These are phyloP conservation scores for Ptychobarbus kaznakovi DNA, from an alignment of 2,797 vertebrate genomes.

Conservation along the genomic window DNA sequence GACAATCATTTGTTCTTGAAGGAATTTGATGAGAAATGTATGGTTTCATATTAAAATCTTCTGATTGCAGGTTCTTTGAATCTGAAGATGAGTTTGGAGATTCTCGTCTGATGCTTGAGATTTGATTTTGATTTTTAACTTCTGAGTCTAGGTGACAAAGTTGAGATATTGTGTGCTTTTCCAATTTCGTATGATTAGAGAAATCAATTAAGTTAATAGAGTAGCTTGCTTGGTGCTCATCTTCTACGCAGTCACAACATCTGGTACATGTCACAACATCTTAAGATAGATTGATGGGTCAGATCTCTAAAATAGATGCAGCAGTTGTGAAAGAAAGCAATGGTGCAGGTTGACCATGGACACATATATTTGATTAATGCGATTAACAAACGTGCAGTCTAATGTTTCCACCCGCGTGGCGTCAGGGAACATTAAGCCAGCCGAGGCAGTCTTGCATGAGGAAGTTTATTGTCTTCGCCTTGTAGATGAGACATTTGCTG, in stretches of 20 bases:
- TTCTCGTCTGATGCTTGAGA: background rate
- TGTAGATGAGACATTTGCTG: constrained; percentile 44
- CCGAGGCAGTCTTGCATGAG: constrained; percentile 28
- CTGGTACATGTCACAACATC: constrained; percentile 46
- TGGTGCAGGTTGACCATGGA: constrained; percentile 35
- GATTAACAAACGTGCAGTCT: constrained; percentile 56
- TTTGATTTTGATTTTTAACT: background rate
- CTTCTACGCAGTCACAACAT: constrained; percentile 49
- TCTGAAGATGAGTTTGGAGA: background rate
- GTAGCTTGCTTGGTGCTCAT: constrained; percentile 15
- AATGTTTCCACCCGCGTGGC: constrained; percentile 32
- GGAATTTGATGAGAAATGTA: too few species aligned
- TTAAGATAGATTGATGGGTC: constrained; percentile 17
- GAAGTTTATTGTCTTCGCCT: constrained; percentile 51
- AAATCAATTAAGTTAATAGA: constrained; percentile 44
- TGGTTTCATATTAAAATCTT: too few species aligned
- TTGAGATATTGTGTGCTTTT: background rate
- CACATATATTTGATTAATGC: constrained; percentile 54
- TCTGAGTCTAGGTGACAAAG: background rate
- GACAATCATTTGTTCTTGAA: too few species aligned
- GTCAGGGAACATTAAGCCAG: constrained; percentile 56
- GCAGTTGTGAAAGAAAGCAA: constrained; percentile 25
- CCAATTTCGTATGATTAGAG: constrained; percentile 17
- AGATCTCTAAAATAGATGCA: background rate
- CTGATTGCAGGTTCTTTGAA: background rate